Evolutionary conservation across 2,888 invertebrate genomes (phyloP).

Genomic region (Thumatha senex): DNA sequence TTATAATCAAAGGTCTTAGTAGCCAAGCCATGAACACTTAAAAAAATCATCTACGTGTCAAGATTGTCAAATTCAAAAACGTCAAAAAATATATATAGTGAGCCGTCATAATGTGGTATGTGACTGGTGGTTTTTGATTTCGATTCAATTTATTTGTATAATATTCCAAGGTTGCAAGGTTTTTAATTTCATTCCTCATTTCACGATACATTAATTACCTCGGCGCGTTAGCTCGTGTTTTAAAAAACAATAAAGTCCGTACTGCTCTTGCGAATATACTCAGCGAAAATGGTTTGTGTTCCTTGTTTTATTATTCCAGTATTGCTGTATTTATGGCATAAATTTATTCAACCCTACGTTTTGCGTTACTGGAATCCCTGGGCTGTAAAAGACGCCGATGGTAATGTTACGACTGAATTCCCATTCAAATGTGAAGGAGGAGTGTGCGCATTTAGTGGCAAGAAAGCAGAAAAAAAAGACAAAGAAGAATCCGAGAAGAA

Average conservation of each 20-base stretch:
- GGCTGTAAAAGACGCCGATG: constrained; percentile 85
- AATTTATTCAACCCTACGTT: constrained; percentile 91
- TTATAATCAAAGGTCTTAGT: too few species aligned
- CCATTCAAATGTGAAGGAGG: constrained; percentile 85
- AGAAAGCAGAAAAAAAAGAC: constrained; percentile 38
- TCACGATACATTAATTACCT: too few species aligned
- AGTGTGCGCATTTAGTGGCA: constrained; percentile 69
- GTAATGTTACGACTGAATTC: constrained; percentile 83
- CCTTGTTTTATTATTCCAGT: constrained; percentile 94
- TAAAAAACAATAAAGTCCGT: too few species aligned
- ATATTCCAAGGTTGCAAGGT: background rate
- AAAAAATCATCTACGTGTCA: too few species aligned
- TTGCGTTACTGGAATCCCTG: constrained; percentile 93
- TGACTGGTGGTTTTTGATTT: too few species aligned
- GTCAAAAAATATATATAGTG: too few species aligned
- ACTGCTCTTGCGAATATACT: background rate
- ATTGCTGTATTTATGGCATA: constrained; percentile 92
- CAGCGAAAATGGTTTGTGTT: constrained; percentile 88
- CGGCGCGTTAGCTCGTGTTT: too few species aligned
- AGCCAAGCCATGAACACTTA: too few species aligned
- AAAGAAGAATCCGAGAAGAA: constrained; percentile 21
- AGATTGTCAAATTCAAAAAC: too few species aligned
- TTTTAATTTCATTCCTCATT: too few species aligned
- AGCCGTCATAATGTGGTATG: too few species aligned
- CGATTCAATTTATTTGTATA: background rate